These are phyloP conservation scores for Brenthis hecate DNA, from an alignment of 2,888 invertebrate genomes.

Conservation along the genomic window DNA sequence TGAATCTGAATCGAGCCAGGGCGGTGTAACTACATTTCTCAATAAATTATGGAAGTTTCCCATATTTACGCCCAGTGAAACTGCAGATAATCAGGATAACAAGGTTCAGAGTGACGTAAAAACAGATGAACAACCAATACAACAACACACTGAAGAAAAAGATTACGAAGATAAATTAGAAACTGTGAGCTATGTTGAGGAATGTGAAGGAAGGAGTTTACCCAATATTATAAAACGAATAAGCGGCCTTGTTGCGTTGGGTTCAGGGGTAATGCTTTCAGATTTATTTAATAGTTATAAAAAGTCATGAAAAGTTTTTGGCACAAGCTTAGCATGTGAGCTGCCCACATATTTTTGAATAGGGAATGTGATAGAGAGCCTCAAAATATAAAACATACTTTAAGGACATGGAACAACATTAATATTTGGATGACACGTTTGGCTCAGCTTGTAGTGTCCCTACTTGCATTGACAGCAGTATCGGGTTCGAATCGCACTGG, in stretches of 20 bases:
- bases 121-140: conserved; percentile 37
- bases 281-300: conserved; percentile 33
- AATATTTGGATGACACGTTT: too few species aligned
- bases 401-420: too few species aligned
- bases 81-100: conserved; percentile 52
- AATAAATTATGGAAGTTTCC: conserved; percentile 88
- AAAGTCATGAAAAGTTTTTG: too few species aligned
- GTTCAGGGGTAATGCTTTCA: conserved; percentile 85
- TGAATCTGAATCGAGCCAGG: conserved; percentile 88
- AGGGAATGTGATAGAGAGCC: too few species aligned
- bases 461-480: too few species aligned
- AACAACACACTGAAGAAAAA: conserved; percentile 47
- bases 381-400: too few species aligned
- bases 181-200: conserved; percentile 76
- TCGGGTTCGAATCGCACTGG: too few species aligned
- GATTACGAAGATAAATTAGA: conserved; percentile 64
- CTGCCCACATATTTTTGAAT: too few species aligned
- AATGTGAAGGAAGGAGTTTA: conserved; percentile 88
- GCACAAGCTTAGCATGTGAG: too few species aligned
- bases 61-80: conserved; percentile 78
- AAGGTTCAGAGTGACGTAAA: conserved; percentile 51
- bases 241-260: conserved; percentile 92
- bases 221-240: conserved; percentile 93
- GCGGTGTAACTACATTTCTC: conserved; percentile 87
- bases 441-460: too few species aligned